Evolutionary conservation across 1,140 invertebrate species (phyloP).

Genomic region (Trichonephila clavata): DNA sequence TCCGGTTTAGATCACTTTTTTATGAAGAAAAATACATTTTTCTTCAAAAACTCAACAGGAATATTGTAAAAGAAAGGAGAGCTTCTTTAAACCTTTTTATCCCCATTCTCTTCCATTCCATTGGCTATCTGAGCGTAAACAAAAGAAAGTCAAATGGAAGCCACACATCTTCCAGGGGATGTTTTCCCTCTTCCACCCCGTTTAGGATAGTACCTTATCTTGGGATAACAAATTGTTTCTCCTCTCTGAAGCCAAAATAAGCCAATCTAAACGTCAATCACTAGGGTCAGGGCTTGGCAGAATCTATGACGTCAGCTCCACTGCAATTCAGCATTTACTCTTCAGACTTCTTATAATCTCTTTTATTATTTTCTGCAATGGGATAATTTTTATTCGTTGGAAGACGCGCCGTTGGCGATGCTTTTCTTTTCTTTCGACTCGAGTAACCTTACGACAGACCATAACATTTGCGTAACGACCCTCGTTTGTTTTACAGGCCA

Average conservation of each 20-base stretch:
- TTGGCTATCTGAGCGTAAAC: slow-evolving; percentile 25
- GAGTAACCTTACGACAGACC: neutral
- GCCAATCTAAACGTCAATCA: slow-evolving; percentile 62
- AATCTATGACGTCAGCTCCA: slow-evolving; percentile 13
- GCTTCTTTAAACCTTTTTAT: neutral
- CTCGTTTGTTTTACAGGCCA: slow-evolving; percentile 27
- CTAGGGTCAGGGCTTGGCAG: neutral
- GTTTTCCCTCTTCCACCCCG: slow-evolving; percentile 14
- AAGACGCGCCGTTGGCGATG: neutral
- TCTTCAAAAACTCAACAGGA: neutral
- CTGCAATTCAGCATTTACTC: neutral
- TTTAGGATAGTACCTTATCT: slow-evolving; percentile 48
- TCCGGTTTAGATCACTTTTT: neutral
- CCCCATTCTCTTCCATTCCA: neutral
- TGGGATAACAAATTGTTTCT: slow-evolving; percentile 51
- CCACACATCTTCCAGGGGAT: slow-evolving; percentile 43
- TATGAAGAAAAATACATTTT: neutral
- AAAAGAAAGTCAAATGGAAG: slow-evolving; percentile 53
- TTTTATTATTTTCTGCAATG: neutral
- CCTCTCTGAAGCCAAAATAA: slow-evolving; percentile 59
- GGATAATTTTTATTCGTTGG: slow-evolving; percentile 5
- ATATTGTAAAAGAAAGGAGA: neutral
- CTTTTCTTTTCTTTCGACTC: neutral
- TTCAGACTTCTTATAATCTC: neutral
- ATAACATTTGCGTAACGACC: slow-evolving; percentile 35